Evolutionary conservation across 2,797 vertebrate genomes (phyloP), one percentile per base, ranked within the genome.

Genomic region (Enteromius viviparus): DNA sequence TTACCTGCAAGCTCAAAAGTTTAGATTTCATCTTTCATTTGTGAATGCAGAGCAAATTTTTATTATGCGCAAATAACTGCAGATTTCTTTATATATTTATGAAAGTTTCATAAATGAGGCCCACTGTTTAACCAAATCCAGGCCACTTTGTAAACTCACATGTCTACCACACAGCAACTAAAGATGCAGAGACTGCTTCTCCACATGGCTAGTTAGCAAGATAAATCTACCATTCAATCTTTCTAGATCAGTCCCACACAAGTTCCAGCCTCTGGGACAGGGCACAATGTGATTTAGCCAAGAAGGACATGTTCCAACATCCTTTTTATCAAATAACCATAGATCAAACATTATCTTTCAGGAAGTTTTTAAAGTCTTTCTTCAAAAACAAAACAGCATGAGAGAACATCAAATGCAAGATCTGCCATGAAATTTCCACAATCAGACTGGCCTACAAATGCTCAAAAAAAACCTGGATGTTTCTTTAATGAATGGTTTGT

Each of bases 401-500:
- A n/a, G 11, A 53, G 17, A 53, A 74, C 37, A 58, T 23, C 65
- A 71, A 17, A 70, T 80, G n/a, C 7, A 14, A 37, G 8, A 69
- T 58, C 21, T 42, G 17, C 3, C 11, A 42, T 53, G 15, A 55
- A 15, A 49, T 17, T 7, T 37, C 29, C 7, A 3, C 71, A 34
- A 49, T n/a, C 70, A 51, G 70, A 34, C 47, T 14, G 26, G 26
- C 70, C 69, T 21, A 72, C 3, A 51, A 37, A n/a, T 14, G 11
- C 49, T 75, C 3, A 8, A 1, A 23, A 80, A 19, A 71, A 17
- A 26, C 53, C 53, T 70, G 23, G 11, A 69, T 71, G 37, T 71
- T 12, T 70, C 10, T 60, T 21, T 47, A 81, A 81, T 75, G 9
- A 75, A 76, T 49, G 17, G 26, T 26, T 26, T 26, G 53, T 71